Evolutionary conservation across 1,140 invertebrate genomes (phyloP), one percentile per base, ranked within the genome.

Genomic region (Neomicropteryx cornuta): DNA sequence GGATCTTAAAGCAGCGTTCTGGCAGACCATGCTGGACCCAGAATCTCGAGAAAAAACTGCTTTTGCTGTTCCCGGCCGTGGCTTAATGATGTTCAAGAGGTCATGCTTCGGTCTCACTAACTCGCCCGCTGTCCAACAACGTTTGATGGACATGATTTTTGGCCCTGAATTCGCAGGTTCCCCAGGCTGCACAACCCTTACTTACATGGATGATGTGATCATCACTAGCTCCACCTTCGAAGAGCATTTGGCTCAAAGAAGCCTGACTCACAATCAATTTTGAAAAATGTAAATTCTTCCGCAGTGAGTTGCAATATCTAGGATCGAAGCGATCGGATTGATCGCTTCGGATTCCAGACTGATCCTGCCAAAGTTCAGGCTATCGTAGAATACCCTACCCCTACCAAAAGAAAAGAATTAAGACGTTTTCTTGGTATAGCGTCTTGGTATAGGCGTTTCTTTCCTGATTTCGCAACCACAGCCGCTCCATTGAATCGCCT

Each of bases 81-180:
- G 51, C 0, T 43, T 50, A 8, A 62, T 37, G 19, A 39, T 56
- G 5, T 66, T 50, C 35, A 40, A 38, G 2, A 36, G 47, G 1
- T 57, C 60, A 49, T 54, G 62, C 1, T 60, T 60, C 39, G 60
- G 62, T 2, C 35, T 68, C 2, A 44, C 42, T 3, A 63, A 64
- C 41, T 43, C 45, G 5, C 51, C 59, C 0, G 50, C 55, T 2
- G 60, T 58, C 0, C 59, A 66, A 32, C 53, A 66, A 23, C 47
- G 58, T 3, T 42, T 67, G 0, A 46, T 68, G 20, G 57, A 68
- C 34, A 5, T 29, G 1, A 5, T 66, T 5, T 54, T 58, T 17
- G 51, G 52, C 3, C 49, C 54, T 0, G 49, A 54, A 31, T 44
- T 51, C 8, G 54, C 49, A 18, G 49, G 39, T 8, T 22, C 47